Evolutionary conservation across 2,888 invertebrate genomes (phyloP).

Genomic region (Trissonchulus sp.): DNA sequence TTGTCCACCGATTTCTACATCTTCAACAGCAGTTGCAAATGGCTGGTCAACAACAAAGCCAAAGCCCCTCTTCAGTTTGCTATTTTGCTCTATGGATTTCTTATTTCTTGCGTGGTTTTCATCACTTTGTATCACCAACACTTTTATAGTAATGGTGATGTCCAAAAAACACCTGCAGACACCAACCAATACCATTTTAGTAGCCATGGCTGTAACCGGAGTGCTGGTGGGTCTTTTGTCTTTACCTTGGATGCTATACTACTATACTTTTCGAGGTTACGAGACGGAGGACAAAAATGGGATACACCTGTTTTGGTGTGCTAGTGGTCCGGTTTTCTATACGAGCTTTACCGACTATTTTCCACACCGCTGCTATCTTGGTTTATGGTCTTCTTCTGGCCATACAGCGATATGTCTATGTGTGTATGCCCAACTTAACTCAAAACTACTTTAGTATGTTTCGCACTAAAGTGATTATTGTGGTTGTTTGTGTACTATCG

Average conservation of each 20-base stretch:
- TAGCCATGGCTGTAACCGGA: slow-evolving; percentile 48
- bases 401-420: slow-evolving; percentile 85
- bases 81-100: slow-evolving; percentile 24
- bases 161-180: slow-evolving; percentile 14
- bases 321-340: slow-evolving; percentile 58
- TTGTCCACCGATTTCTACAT: background rate
- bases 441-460: background rate
- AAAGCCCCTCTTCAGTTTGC: slow-evolving; percentile 17
- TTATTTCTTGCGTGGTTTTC: slow-evolving; percentile 3
- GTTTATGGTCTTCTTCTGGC: slow-evolving; percentile 80
- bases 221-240: slow-evolving; percentile 45
- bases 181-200: slow-evolving; percentile 42
- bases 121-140: slow-evolving; percentile 24
- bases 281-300: slow-evolving; percentile 34
- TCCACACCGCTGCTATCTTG: slow-evolving; percentile 91
- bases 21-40: background rate
- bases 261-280: slow-evolving; percentile 44
- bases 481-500: background rate
- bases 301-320: slow-evolving; percentile 37
- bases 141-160: slow-evolving; percentile 25
- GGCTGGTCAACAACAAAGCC: background rate
- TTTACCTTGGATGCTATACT: slow-evolving; percentile 47
- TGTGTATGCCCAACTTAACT: slow-evolving; percentile 59
- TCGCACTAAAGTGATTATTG: background rate
- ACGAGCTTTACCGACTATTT: slow-evolving; percentile 67